Evolutionary conservation across 2,797 vertebrate species (phyloP).

Genomic region (Pristis pectinata): DNA sequence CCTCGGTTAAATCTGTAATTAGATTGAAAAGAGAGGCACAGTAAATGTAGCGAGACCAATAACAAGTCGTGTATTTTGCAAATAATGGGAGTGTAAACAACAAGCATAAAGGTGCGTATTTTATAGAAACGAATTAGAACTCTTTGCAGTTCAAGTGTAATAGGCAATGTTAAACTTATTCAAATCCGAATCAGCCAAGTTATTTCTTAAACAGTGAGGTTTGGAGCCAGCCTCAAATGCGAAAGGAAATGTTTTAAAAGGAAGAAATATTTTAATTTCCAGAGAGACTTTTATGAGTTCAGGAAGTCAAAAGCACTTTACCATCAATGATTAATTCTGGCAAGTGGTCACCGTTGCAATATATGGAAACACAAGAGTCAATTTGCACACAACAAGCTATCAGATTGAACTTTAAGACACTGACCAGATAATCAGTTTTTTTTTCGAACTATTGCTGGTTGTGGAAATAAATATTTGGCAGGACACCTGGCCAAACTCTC

Average conservation of each 20-base stretch:
- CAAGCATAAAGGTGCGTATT: neutral
- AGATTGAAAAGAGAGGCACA: neutral
- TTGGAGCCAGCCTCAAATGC: neutral
- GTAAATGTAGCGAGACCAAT: neutral
- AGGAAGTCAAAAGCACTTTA: too few species aligned
- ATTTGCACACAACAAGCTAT: too few species aligned
- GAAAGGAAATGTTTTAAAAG: neutral
- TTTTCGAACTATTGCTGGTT: too few species aligned
- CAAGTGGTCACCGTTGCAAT: too few species aligned
- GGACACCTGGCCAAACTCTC: too few species aligned
- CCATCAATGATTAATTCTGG: too few species aligned
- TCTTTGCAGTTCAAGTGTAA: neutral
- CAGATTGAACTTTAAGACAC: too few species aligned
- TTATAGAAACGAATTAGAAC: neutral
- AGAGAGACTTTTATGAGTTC: too few species aligned
- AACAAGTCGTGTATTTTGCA: neutral
- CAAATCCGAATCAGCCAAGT: neutral
- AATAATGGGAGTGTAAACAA: neutral
- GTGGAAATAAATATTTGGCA: too few species aligned
- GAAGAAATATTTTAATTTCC: too few species aligned
- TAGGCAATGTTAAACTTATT: neutral
- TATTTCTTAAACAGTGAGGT: neutral
- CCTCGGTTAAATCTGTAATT: neutral
- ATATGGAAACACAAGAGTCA: too few species aligned
- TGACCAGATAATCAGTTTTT: too few species aligned